Base-by-base conservation (phyloP, 2,888 invertebrate genomes). In the Melieria crassipennis region DNA sequence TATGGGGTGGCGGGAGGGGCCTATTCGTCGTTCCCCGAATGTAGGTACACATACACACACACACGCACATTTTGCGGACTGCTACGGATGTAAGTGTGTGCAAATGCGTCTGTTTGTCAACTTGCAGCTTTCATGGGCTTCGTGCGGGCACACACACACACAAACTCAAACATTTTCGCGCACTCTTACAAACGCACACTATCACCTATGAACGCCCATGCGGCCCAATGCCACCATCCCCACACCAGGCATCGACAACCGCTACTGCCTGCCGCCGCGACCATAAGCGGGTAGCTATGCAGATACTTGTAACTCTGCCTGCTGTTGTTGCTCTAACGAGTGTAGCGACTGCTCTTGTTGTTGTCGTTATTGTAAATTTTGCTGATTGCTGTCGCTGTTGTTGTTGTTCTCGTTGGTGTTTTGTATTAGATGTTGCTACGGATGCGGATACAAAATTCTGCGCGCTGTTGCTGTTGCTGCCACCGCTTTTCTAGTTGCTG, bases 401-500 rank as follows among this genome's bases (percentile, higher is more conserved):
- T 48, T 69, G 56, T 61, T 70, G 68, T 70, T 71, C 69, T 62
- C 70, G 48, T 62, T 72, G 67, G 56, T 68, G 68, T 58, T 57
- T 69, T 65, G 65, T 69, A 72, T 69, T 72, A 65, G 69, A 69
- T 74, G 68, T 74, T 78, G 71, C 70, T 78, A 70, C 71, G 69
- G 76, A 70, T 75, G 74, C 71, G 75, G 77, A 79, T 80, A 76
- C 78, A 77, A 71, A 78, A 73, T 76, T 73, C 73, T 77, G 75
- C 76, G 73, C 57, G 58, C 64, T 61, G 70, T 70, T 70, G 61
- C 73, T 74, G 70, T 65, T 65, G 48, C 46, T 69, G 60, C 72
- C 75, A 75, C 70, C 78, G 76, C 77, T 78, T 78, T 80, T 80
- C 80, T 78, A 80, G 81, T 80, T 80, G 76, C 75, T 81, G 80